Percentiles rank a stretch among this genome's conserved stretches.
These are phyloP conservation scores for Gnathonemus longibarbis DNA, from an alignment of 2,113 vertebrate species.

Conservation along the genomic window DNA sequence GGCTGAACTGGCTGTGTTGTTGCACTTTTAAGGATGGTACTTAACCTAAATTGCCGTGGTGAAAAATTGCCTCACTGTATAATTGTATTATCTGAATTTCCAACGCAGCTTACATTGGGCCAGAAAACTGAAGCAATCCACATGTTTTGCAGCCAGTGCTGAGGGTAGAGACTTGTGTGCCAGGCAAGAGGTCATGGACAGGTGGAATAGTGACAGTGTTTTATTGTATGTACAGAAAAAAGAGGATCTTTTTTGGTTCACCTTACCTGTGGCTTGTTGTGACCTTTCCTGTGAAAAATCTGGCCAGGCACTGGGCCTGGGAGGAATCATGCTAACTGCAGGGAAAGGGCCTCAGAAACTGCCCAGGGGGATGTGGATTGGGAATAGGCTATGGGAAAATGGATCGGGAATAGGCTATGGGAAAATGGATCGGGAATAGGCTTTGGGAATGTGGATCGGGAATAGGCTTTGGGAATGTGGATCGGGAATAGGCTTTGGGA, in stretches of 20 bases:
- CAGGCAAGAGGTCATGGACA: neutral
- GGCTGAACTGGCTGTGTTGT: neutral
- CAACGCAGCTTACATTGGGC: neutral
- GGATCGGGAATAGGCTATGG: no score
- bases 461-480: neutral
- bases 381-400: no score
- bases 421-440: neutral
- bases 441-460: neutral
- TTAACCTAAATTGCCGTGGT: neutral
- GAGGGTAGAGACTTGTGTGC: neutral
- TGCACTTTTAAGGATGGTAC: neutral
- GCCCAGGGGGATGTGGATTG: neutral
- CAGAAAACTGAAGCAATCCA: neutral
- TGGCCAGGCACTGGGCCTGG: neutral
- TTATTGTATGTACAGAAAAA: neutral
- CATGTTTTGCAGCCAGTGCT: neutral
- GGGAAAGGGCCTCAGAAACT: neutral
- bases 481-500: neutral
- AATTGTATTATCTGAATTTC: neutral
- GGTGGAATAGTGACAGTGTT: neutral
- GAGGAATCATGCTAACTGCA: neutral
- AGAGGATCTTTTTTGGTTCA: neutral
- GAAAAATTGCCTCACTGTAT: neutral
- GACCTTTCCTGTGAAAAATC: neutral
- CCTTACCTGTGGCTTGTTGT: neutral